These are phyloP conservation scores for Graptemys geographica DNA, from an alignment of 2,797 vertebrate species.

Conservation along the genomic window DNA sequence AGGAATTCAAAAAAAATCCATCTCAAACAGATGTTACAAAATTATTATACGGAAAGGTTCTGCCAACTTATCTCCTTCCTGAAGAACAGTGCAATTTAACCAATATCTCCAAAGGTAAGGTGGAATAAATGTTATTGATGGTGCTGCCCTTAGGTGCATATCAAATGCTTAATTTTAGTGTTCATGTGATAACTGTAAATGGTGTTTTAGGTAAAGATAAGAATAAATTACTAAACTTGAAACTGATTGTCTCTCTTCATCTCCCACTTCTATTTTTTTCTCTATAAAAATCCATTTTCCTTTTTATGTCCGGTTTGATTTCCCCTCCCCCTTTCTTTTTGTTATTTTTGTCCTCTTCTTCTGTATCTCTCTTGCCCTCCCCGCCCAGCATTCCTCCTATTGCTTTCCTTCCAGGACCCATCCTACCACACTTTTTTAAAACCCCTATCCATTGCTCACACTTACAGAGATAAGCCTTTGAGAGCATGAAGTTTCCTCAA, in stretches of 20 bases:
- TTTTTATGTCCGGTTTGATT: background rate
- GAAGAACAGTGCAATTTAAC: background rate
- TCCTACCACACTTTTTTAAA: background rate
- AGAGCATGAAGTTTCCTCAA: background rate
- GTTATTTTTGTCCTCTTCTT: background rate
- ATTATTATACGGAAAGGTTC: background rate
- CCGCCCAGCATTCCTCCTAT: background rate
- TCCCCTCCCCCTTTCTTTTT: background rate
- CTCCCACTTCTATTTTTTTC: background rate
- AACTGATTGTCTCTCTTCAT: background rate
- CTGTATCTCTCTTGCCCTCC: background rate
- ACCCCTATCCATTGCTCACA: background rate
- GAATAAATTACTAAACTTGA: background rate
- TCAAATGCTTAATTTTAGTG: background rate
- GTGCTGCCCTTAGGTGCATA: background rate
- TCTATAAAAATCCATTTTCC: background rate
- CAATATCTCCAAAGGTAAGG: background rate
- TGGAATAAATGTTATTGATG: background rate
- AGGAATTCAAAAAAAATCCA: background rate
- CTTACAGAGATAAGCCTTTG: background rate
- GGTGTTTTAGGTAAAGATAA: background rate
- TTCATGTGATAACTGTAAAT: background rate
- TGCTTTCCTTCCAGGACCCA: no score
- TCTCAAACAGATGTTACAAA: background rate
- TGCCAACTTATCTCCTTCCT: background rate